phyloP scores from a whole-genome alignment of 1,140 invertebrate species.

The Potamilus streckersoni region DNA sequence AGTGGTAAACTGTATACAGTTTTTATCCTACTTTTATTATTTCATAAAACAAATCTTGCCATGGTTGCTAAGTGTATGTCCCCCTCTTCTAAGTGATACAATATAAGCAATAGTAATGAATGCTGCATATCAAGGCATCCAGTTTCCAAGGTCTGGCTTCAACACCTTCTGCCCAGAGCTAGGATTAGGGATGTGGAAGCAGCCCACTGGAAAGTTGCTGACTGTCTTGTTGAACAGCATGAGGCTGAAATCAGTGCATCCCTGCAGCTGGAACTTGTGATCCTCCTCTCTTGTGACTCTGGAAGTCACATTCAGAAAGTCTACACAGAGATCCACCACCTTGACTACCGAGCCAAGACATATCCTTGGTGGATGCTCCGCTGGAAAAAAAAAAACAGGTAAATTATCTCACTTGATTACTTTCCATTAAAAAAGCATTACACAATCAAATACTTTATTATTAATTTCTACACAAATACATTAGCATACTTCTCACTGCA shows the following conservation, averaged over 20 bases:
- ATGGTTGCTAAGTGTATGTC: too few relatives aligned
- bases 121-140: conserved; percentile 26
- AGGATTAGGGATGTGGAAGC: conserved; percentile 32
- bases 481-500: too few relatives aligned
- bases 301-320: conserved; percentile 32
- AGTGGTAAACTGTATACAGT: too few relatives aligned
- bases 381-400: conserved; percentile 26
- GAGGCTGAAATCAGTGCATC: conserved; percentile 29
- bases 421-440: too few relatives aligned
- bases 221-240: conserved; percentile 32
- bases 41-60: too few relatives aligned
- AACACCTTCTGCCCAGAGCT: conserved; percentile 5
- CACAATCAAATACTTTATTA: too few relatives aligned
- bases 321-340: conserved; percentile 28
- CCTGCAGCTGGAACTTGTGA: conserved; percentile 34
- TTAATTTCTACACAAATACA: too few relatives aligned
- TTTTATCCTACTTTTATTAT: too few relatives aligned
- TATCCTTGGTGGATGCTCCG: conserved; percentile 33
- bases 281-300: conserved; percentile 27
- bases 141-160: conserved; percentile 32
- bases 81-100: too few relatives aligned
- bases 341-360: conserved; percentile 31
- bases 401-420: too few relatives aligned
- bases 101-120: not conserved
- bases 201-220: conserved; percentile 31